Percentiles rank a stretch among this genome's conserved stretches.
phyloP scores from a whole-genome alignment of 2,797 vertebrate genomes.

The Lepilemur ruficaudatus region DNA sequence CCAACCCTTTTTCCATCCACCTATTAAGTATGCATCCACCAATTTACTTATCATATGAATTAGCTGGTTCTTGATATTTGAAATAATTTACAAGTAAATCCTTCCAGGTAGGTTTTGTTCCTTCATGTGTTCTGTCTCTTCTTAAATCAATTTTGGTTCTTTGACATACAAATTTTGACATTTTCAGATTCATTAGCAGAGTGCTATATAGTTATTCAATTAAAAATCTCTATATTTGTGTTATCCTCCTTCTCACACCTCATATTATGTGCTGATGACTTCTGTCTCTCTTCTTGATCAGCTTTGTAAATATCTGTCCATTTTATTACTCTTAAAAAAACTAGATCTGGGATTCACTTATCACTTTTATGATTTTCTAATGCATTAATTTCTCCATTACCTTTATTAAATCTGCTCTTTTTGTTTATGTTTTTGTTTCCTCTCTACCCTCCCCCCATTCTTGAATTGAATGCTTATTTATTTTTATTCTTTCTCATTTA shows the following conservation, averaged over 20 bases:
- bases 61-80: background rate
- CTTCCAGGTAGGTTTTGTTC: background rate
- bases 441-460: background rate
- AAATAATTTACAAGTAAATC: background rate
- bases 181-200: slow-evolving; percentile 28
- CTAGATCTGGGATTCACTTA: background rate
- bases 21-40: background rate
- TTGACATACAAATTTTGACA: background rate
- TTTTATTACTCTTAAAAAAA: background rate
- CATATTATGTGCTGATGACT: background rate
- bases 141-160: background rate
- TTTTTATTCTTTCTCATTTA: background rate
- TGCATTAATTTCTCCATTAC: background rate
- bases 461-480: background rate
- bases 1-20: background rate
- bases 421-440: background rate
- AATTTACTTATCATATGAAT: background rate
- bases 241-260: background rate
- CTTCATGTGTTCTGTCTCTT: background rate
- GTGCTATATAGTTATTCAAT: background rate
- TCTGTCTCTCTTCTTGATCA: background rate
- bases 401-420: background rate
- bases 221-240: background rate
- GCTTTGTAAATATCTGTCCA: background rate
- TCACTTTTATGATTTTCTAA: slow-evolving; percentile 27